phyloP scores from a whole-genome alignment of 2,113 vertebrate species.

The Octodon degus region DNA sequence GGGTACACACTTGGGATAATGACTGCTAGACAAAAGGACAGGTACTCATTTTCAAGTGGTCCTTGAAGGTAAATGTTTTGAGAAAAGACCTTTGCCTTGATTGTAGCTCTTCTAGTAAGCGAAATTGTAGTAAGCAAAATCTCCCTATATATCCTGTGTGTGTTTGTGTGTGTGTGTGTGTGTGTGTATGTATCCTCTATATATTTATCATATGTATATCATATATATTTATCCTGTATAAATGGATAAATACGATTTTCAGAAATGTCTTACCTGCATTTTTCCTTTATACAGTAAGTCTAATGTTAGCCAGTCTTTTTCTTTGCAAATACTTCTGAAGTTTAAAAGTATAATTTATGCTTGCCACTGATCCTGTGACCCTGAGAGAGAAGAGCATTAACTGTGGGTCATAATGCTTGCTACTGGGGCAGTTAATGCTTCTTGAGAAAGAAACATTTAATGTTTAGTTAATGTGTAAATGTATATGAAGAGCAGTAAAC shows the following conservation, averaged over 20 bases:
- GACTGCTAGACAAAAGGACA: not conserved
- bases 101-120: conserved; percentile 49
- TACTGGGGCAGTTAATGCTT: not conserved
- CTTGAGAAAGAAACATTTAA: not conserved
- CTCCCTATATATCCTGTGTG: too few species aligned
- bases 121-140: not conserved
- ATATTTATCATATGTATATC: too few species aligned
- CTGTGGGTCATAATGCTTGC: not conserved
- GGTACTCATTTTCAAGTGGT: not conserved
- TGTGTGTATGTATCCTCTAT: too few species aligned
- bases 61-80: conserved; percentile 7
- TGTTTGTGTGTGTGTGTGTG: too few species aligned
- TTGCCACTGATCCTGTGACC: not conserved
- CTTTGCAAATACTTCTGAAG: conserved; percentile 30
- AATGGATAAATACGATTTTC: conserved; percentile 57
- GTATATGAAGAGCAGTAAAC: not conserved
- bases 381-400: not conserved
- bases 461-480: not conserved
- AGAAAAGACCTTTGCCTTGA: conserved; percentile 25
- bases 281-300: not conserved
- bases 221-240: conserved; percentile 62
- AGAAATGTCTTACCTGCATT: not conserved
- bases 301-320: conserved; percentile 14
- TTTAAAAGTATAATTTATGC: not conserved
- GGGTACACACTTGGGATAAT: not conserved